Percentiles rank a stretch among this genome's conserved stretches.
Conservation (phyloP, 30 jellyfish, hydroid and myxozoan genomes). For the Aurelia aurita complex sp. Pacific region DNA sequence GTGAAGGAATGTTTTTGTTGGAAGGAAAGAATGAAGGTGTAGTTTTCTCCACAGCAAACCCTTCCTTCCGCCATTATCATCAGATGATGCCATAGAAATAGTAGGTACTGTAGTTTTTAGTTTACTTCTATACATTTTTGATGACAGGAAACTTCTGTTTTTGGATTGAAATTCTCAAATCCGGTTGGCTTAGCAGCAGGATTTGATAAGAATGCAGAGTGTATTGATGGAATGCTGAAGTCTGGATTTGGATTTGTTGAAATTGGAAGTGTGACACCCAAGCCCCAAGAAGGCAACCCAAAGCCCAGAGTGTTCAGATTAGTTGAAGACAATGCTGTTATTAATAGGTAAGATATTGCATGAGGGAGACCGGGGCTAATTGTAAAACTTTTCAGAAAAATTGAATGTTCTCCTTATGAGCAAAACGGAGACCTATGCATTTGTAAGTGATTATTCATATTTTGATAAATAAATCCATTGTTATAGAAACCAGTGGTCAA, state of each 20-base stretch:
- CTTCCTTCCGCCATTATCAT: too few relatives aligned
- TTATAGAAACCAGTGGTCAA: too few relatives aligned
- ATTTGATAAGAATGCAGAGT: conserved; percentile 92
- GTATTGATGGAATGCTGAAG: conserved; percentile 83
- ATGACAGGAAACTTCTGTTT: conserved; percentile 64
- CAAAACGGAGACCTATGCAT: too few relatives aligned
- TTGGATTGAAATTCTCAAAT: conserved; percentile 64
- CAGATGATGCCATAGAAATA: too few relatives aligned
- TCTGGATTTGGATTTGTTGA: conserved; percentile 98
- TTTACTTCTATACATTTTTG: neutral
- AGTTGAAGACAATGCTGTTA: conserved; percentile 80
- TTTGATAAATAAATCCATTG: too few relatives aligned
- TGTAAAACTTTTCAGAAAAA: neutral
- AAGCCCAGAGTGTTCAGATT: conserved; percentile 95
- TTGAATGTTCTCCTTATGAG: neutral
- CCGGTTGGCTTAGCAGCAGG: conserved; percentile 99
- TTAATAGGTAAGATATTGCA: conserved; percentile 60
- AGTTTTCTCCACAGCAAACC: too few relatives aligned
- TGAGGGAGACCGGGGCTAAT: too few relatives aligned
- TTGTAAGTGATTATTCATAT: too few relatives aligned
- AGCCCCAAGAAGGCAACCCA: conserved; percentile 91
- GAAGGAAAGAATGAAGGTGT: too few relatives aligned
- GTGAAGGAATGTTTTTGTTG: too few relatives aligned
- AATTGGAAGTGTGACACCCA: conserved; percentile 95
- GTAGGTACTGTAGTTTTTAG: neutral